These are phyloP conservation scores for Lichenostomus cassidix DNA, from an alignment of 2,113 vertebrate genomes.

Conservation along the genomic window DNA sequence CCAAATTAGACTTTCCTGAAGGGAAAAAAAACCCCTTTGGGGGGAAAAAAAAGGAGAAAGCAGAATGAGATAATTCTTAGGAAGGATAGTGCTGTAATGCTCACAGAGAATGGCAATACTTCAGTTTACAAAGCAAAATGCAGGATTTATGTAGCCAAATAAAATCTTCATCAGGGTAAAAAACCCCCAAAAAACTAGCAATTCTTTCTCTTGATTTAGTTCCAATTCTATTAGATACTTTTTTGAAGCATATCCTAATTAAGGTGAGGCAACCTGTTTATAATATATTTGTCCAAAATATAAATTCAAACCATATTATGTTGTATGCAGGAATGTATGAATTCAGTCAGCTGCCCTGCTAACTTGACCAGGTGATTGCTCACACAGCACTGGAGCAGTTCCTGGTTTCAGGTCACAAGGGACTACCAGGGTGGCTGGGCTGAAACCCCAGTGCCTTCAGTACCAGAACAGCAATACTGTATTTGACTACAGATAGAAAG, in stretches of 20 bases:
- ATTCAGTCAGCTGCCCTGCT: not conserved
- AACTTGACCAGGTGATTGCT: not conserved
- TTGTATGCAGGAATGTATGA: not conserved
- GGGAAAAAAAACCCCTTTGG: not conserved
- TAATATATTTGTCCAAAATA: conserved; percentile 12
- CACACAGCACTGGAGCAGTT: not conserved
- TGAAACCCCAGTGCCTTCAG: not conserved
- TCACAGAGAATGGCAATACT: not conserved
- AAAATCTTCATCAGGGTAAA: not conserved
- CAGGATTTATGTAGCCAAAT: not conserved
- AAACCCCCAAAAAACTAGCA: not conserved
- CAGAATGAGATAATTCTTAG: conserved; percentile 61
- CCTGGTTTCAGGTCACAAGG: not conserved
- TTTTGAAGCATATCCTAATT: not conserved
- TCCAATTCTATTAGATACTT: conserved; percentile 10
- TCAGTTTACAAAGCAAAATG: not conserved
- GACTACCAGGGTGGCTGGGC: not conserved
- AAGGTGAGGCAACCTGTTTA: conserved; percentile 37
- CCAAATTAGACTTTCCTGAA: conserved; percentile 61
- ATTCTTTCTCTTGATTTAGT: not conserved
- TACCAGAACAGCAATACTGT: not conserved
- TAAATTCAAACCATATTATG: conserved; percentile 1
- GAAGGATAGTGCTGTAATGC: conserved; percentile 5
- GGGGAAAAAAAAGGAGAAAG: not conserved
- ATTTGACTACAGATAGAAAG: not conserved